Percentiles rank a stretch among this genome's conserved stretches.
Conservation (phyloP, 2,888 invertebrate species). For the Hydropsyche betteni region DNA sequence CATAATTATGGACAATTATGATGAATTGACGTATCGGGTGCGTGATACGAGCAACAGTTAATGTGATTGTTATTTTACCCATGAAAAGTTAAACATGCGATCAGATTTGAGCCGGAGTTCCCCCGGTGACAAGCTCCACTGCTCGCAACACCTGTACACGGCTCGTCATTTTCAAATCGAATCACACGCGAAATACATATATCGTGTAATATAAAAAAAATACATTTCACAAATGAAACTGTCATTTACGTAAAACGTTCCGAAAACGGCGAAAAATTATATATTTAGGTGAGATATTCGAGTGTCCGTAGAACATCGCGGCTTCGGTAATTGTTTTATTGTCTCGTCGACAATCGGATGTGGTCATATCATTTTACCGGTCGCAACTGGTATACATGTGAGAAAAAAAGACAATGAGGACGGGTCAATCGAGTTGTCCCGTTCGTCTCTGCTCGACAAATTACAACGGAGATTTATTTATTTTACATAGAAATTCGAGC, state of each 20-base stretch:
- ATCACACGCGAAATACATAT: background rate
- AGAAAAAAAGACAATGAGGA: slow-evolving; percentile 5
- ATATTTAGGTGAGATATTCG: slow-evolving; percentile 1
- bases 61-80: slow-evolving; percentile 12
- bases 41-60: slow-evolving; percentile 28
- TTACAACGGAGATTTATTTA: no score
- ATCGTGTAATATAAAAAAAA: background rate
- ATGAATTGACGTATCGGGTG: slow-evolving; percentile 32
- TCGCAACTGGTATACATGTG: slow-evolving; percentile 19
- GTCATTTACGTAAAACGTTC: background rate
- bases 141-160: slow-evolving; percentile 36
- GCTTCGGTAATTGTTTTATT: slow-evolving; percentile 31
- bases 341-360: slow-evolving; percentile 41
- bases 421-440: no score
- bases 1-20: slow-evolving; percentile 31
- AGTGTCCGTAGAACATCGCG: no score
- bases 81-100: slow-evolving; percentile 31
- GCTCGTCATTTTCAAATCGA: background rate
- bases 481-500: no score
- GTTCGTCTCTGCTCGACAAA: no score
- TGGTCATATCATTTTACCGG: slow-evolving; percentile 42
- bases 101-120: slow-evolving; percentile 37
- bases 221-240: background rate
- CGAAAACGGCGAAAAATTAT: background rate
- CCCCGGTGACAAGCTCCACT: slow-evolving; percentile 41